Percentiles rank a stretch among this genome's conserved stretches.
These are phyloP conservation scores for Oreortyx pictus DNA, from an alignment of 2,797 vertebrate species.

Conservation along the genomic window DNA sequence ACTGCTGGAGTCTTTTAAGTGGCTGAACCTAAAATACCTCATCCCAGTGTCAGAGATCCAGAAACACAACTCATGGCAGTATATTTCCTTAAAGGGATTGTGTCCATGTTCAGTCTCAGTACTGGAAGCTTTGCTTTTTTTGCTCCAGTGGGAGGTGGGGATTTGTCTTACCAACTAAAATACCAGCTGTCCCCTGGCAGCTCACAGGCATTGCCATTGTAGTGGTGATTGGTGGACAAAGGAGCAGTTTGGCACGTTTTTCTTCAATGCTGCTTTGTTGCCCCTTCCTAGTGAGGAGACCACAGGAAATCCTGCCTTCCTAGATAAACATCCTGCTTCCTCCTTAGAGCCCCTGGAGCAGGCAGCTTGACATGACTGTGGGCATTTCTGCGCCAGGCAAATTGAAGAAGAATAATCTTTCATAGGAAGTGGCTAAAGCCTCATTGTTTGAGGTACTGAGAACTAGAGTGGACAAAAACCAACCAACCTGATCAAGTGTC, in stretches of 20 bases:
- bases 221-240: neutral
- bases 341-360: fast-evolving
- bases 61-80: too few species aligned
- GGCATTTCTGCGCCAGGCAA: neutral
- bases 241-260: neutral
- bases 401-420: neutral
- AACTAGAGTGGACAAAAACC: neutral
- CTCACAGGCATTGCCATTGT: neutral
- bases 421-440: neutral
- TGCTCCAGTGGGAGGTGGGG: neutral
- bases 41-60: neutral
- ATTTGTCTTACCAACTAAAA: neutral
- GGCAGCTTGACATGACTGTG: neutral
- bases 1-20: neutral
- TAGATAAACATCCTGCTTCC: conserved; percentile 63
- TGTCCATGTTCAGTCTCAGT: neutral
- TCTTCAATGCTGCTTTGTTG: neutral
- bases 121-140: neutral
- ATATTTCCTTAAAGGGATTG: neutral
- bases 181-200: neutral
- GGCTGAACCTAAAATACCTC: neutral
- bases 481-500: neutral
- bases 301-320: conserved; percentile 55
- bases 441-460: neutral
- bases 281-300: neutral